phyloP scores from a whole-genome alignment of 2,888 invertebrate genomes.

The Himalopsyche kuldschensis region DNA sequence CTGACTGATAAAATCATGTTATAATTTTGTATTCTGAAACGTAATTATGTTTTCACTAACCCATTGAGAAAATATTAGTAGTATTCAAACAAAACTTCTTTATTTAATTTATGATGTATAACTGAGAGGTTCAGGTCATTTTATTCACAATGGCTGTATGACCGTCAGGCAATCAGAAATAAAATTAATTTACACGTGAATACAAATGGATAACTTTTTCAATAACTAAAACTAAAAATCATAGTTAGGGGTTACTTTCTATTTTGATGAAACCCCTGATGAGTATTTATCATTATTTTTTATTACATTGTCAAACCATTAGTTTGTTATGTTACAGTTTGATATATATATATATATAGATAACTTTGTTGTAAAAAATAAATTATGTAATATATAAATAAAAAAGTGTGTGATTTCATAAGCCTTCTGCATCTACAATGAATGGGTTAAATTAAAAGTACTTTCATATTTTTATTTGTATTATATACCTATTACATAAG shows the following conservation, averaged over 20 bases:
- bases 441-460: background rate
- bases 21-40: background rate
- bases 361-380: background rate
- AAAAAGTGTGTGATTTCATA: constrained; percentile 13
- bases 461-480: background rate
- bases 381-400: background rate
- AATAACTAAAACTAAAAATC: no score
- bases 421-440: constrained; percentile 9
- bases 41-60: background rate
- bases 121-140: no score
- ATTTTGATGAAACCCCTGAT: no score
- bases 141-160: no score
- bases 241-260: no score
- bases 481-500: background rate
- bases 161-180: no score
- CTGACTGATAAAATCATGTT: background rate
- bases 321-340: no score
- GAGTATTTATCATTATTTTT: background rate
- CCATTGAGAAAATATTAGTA: background rate
- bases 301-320: background rate
- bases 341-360: background rate
- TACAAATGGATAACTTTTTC: no score
- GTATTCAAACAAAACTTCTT: no score
- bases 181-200: no score
- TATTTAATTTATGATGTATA: no score